These are phyloP conservation scores for Caranx ignobilis DNA, from an alignment of 2,113 vertebrate species.

Conservation along the genomic window DNA sequence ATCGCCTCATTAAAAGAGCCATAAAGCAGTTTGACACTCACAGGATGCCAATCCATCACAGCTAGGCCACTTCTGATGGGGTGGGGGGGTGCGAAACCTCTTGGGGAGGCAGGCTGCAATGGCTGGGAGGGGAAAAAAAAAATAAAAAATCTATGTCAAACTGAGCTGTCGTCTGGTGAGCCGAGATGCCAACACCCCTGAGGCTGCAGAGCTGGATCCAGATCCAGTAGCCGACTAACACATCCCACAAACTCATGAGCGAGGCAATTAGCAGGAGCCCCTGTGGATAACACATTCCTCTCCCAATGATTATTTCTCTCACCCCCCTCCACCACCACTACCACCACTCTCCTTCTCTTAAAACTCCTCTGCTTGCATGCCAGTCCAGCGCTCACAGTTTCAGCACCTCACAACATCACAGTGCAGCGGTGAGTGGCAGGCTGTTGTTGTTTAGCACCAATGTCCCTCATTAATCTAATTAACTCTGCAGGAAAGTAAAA, in stretches of 20 bases:
- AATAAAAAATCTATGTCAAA: conserved; percentile 71
- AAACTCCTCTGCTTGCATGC: conserved; percentile 37
- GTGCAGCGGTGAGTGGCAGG: conserved; percentile 9
- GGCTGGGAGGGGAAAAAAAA: conserved; percentile 40
- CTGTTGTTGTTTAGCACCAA: conserved; percentile 49
- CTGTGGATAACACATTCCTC: conserved; percentile 76
- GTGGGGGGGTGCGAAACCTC: conserved; percentile 46
- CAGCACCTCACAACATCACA: conserved; percentile 48
- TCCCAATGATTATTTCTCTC: conserved; percentile 72
- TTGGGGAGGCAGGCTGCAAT: conserved; percentile 69
- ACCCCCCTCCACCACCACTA: background rate
- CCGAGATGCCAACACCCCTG: conserved; percentile 79
- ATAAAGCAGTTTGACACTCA: conserved; percentile 83
- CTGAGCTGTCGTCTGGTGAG: conserved; percentile 80
- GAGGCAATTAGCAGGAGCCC: conserved; percentile 84
- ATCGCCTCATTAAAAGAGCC: conserved; percentile 83
- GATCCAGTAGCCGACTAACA: conserved; percentile 77
- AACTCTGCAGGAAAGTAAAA: conserved; percentile 52
- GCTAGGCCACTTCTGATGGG: conserved; percentile 76
- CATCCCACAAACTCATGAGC: conserved; percentile 77
- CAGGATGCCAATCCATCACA: conserved; percentile 85
- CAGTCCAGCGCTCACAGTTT: conserved; percentile 46
- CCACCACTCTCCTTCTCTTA: conserved; percentile 20
- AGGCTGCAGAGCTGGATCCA: conserved; percentile 75
- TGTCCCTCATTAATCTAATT: conserved; percentile 67